Base-by-base conservation (phyloP, 2,888 invertebrate genomes). In the Prosopocoilus inquinatus region DNA sequence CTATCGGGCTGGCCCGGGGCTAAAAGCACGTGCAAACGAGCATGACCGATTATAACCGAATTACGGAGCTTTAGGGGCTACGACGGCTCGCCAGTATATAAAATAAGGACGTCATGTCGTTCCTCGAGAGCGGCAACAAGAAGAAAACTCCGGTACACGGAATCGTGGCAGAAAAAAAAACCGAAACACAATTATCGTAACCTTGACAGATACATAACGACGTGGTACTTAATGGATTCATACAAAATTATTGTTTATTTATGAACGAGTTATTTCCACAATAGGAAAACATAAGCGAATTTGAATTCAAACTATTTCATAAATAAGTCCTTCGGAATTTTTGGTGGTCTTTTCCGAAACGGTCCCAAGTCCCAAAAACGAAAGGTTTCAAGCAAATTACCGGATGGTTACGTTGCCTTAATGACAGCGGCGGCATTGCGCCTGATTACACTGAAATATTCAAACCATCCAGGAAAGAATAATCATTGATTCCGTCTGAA, bases 1-100 rank as follows among this genome's bases (percentile, higher is more conserved):
- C 63, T 64, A 60, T 59, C 60, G 65, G 66, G 63, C 63, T 64
- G 57, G 64, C 67, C 66, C 58, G 57, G 62, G 63, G 67, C 61
- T 55, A 61, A 64, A 67, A 67, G 63, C 67, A 67, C 67, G 67
- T 67, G 67, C 59, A 61, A 55, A 53, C 67, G 67, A 65, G 50
- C 50, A 36, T 48, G 33, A 52, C 60, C 66, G 65, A 66, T 57
- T 44, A 45, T 50, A 52, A 51, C 51, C 60, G 60, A 53, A 53
- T 57, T 56, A 45, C 13, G 41, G 48, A 53, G 53, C 53, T 53
- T 57, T 51, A 28, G 53, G 57, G 47, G 15, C 47, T 34, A n/a
- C n/a, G 28, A 35, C n/a, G 20, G 46, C 11, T 16, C 20, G 32
- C 15, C 39, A 33, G 3, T 2, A 16, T 2, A 16, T 16, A 2